Conservation (phyloP, 2,888 invertebrate species). For the Spialia ferax region DNA sequence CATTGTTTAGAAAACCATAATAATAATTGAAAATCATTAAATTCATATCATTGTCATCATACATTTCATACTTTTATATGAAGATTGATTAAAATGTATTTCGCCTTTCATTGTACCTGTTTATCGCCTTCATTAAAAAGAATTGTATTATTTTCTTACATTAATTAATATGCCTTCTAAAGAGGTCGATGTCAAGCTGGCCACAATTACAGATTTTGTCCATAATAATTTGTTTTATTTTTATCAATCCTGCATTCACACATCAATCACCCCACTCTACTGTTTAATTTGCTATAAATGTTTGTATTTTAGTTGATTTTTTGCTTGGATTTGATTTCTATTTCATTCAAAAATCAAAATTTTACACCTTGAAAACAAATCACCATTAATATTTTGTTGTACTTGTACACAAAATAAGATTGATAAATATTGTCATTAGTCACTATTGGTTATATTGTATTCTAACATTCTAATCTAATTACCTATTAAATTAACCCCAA, state of each 20-base stretch:
- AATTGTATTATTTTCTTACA: constrained; percentile 52
- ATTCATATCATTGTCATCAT: constrained; percentile 26
- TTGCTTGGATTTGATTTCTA: too few species aligned
- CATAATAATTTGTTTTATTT: constrained; percentile 69
- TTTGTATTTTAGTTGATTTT: too few species aligned
- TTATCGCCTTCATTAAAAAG: constrained; percentile 51
- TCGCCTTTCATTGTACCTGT: constrained; percentile 61
- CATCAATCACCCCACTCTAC: not conserved
- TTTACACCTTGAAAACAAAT: not conserved
- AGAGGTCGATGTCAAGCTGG: constrained; percentile 58
- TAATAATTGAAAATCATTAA: constrained; percentile 5
- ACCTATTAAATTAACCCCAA: too few species aligned
- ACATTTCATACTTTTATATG: constrained; percentile 35
- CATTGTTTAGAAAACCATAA: constrained; percentile 6
- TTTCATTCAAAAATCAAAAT: too few species aligned
- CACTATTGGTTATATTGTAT: too few species aligned
- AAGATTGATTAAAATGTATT: constrained; percentile 17
- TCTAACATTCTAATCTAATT: too few species aligned
- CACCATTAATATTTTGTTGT: too few species aligned
- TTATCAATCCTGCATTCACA: constrained; percentile 38
- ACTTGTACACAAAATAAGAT: too few species aligned
- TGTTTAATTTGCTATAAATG: not conserved
- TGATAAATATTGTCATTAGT: too few species aligned
- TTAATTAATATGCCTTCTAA: constrained; percentile 54
- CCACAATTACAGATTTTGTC: constrained; percentile 72